phyloP scores from a whole-genome alignment of 1,140 invertebrate genomes.

The Trissolcus basalis region DNA sequence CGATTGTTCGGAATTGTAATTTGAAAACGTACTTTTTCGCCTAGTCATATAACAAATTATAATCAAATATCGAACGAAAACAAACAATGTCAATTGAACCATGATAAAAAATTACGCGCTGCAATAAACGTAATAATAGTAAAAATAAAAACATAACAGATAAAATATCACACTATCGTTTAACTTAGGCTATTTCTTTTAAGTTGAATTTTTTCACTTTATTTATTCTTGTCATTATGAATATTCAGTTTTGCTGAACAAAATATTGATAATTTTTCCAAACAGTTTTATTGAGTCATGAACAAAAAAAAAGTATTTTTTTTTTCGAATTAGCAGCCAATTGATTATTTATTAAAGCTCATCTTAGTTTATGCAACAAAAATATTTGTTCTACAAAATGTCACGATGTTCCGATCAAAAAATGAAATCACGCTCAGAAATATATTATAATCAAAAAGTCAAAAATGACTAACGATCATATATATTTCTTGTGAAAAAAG shows the following conservation, averaged over 20 bases:
- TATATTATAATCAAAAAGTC: too few species aligned
- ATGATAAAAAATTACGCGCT: conserved; percentile 14
- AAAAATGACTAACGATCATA: too few species aligned
- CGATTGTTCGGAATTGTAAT: too few species aligned
- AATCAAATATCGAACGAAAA: background rate
- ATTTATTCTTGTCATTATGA: conserved; percentile 17
- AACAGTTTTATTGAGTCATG: conserved; percentile 11
- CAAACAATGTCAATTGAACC: background rate
- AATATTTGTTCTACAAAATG: too few species aligned
- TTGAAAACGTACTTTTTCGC: conserved; percentile 33
- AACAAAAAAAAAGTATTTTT: background rate
- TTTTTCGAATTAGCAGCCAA: too few species aligned
- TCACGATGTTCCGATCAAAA: too few species aligned
- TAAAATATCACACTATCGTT: conserved; percentile 8
- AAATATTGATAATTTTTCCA: conserved; percentile 9
- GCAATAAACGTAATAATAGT: background rate
- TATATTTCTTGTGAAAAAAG: too few species aligned
- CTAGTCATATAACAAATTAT: background rate
- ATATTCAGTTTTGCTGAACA: conserved; percentile 3
- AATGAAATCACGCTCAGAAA: too few species aligned
- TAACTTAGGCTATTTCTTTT: conserved; percentile 1
- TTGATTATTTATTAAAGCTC: too few species aligned
- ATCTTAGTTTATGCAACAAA: too few species aligned
- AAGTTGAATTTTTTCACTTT: background rate
- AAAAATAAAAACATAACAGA: conserved; percentile 7